These are phyloP conservation scores for Paramormyrops kingsleyae DNA, from an alignment of 2,113 vertebrate species.

Conservation along the genomic window DNA sequence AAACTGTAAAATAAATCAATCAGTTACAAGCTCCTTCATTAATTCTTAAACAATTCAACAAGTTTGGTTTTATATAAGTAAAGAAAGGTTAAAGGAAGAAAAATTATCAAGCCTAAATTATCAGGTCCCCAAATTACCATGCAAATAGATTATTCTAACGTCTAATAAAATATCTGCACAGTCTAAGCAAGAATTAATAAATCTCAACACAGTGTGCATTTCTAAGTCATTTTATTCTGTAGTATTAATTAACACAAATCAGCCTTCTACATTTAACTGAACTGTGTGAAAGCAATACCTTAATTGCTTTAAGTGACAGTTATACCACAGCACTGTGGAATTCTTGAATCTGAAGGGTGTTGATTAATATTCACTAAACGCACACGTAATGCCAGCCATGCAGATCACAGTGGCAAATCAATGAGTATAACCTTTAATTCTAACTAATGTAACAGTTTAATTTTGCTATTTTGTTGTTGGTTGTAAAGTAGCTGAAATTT, in stretches of 20 bases:
- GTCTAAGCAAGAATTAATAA: neutral
- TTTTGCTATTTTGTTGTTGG: neutral
- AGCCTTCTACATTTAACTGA: neutral
- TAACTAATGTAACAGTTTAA: neutral
- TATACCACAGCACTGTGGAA: neutral
- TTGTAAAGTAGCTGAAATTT: neutral
- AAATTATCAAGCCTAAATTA: neutral
- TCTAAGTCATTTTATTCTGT: neutral
- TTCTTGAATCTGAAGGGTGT: neutral
- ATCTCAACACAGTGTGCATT: neutral
- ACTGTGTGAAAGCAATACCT: neutral
- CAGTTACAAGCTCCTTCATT: neutral
- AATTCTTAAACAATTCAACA: neutral
- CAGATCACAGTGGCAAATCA: neutral
- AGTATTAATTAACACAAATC: neutral
- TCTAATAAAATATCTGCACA: neutral
- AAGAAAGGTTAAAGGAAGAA: neutral
- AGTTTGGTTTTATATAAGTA: neutral
- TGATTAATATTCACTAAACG: neutral
- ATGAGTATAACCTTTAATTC: neutral
- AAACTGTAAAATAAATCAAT: neutral
- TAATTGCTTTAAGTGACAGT: neutral
- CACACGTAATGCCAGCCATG: neutral
- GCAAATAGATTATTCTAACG: neutral
- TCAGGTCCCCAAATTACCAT: too few species aligned